Conservation (phyloP, 1,140 invertebrate species). For the Ceratina calcarata region DNA sequence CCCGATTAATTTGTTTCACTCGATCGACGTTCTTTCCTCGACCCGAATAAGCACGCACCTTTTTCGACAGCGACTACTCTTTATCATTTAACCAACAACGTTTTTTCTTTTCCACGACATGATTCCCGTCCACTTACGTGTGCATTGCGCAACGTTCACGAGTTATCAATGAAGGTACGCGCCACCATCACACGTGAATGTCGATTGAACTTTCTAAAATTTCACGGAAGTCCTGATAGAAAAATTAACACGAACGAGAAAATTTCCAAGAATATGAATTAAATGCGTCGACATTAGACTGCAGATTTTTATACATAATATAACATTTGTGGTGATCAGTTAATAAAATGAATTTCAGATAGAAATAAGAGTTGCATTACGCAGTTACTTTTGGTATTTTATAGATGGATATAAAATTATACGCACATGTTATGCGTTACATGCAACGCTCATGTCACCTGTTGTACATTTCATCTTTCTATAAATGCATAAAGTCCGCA, state of each 20-base stretch:
- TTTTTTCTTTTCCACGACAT: slow-evolving; percentile 7
- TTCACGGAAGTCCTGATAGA: background rate
- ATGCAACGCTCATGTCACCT: background rate
- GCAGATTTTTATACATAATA: too few species aligned
- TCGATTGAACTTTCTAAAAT: background rate
- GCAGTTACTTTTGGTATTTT: too few species aligned
- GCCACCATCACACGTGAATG: background rate
- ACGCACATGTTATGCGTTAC: too few species aligned
- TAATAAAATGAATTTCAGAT: too few species aligned
- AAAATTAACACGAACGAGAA: too few species aligned
- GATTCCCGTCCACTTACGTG: background rate
- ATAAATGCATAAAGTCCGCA: too few species aligned
- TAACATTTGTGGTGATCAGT: too few species aligned
- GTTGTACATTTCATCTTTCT: too few species aligned
- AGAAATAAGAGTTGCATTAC: too few species aligned
- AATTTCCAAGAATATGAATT: too few species aligned
- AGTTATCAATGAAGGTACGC: background rate
- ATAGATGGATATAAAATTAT: too few species aligned
- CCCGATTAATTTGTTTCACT: slow-evolving; percentile 11
- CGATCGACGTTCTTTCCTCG: slow-evolving; percentile 10
- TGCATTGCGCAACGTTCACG: background rate
- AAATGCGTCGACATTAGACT: too few species aligned
- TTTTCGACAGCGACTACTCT: slow-evolving; percentile 9
- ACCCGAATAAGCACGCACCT: slow-evolving; percentile 41
- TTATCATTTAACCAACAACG: background rate